These are phyloP conservation scores for Macrobrachium nipponense DNA, from an alignment of 1,140 invertebrate species.

Conservation along the genomic window DNA sequence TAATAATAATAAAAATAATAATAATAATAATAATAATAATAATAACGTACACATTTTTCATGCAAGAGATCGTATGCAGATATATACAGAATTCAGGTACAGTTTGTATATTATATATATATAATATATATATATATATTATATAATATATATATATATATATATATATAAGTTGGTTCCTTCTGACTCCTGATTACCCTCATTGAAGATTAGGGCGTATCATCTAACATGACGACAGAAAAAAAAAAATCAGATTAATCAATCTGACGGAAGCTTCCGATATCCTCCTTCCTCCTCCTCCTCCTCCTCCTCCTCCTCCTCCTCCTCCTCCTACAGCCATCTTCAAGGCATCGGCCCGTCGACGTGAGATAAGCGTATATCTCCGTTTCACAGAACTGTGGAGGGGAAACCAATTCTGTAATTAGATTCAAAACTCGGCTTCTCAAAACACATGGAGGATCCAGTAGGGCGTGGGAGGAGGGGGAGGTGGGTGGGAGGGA, in stretches of 20 bases:
- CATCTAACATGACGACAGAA: too few species aligned
- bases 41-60: too few species aligned
- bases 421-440: slow-evolving; percentile 58
- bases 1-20: too few species aligned
- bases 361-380: slow-evolving; percentile 52
- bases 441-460: slow-evolving; percentile 2
- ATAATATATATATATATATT: background rate
- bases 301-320: background rate
- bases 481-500: too few species aligned
- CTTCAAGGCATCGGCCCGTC: background rate
- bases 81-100: too few species aligned
- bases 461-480: background rate
- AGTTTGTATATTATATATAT: slow-evolving; percentile 11
- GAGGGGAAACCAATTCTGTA: slow-evolving; percentile 43
- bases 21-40: too few species aligned
- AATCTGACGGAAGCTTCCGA: background rate
- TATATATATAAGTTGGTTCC: background rate
- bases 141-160: background rate
- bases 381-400: slow-evolving; percentile 52
- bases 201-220: background rate
- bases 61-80: too few species aligned
- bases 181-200: background rate
- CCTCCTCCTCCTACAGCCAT: background rate
- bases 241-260: too few species aligned
- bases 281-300: background rate